A percentile compares a stretch with the other conserved stretches of the same genome.
These are phyloP conservation scores for Tromatobia lineatoria DNA, from an alignment of 2,888 invertebrate species.

Conservation along the genomic window DNA sequence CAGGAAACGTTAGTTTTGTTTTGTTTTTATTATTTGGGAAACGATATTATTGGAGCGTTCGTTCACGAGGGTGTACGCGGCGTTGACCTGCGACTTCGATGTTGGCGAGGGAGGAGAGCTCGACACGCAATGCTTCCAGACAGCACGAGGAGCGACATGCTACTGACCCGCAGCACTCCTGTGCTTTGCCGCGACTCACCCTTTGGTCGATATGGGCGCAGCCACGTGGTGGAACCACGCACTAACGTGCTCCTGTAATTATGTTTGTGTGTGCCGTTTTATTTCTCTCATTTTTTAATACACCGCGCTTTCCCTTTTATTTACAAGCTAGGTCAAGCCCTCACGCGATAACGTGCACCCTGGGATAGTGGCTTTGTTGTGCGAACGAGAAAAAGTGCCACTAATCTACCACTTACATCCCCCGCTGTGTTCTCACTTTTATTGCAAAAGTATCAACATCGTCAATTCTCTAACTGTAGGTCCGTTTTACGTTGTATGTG, in stretches of 20 bases:
- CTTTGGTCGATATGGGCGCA: conserved; percentile 81
- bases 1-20: not conserved
- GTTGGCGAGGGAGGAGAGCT: conserved; percentile 29
- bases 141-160: conserved; percentile 81
- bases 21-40: not conserved
- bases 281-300: conserved; percentile 19
- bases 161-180: conserved; percentile 78
- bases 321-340: conserved; percentile 42
- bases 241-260: conserved; percentile 70
- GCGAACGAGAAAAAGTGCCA: conserved; percentile 19
- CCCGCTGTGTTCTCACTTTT: conserved; percentile 16
- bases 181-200: conserved; percentile 64
- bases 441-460: not conserved
- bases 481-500: not conserved
- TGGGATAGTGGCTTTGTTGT: conserved; percentile 22
- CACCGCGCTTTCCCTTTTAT: conserved; percentile 40
- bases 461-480: not conserved
- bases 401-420: not conserved
- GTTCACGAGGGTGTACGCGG: conserved; percentile 34
- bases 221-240: conserved; percentile 80
- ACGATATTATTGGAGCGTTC: not conserved
- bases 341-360: conserved; percentile 25
- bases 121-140: conserved; percentile 56
- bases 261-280: conserved; percentile 39
- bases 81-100: conserved; percentile 42